Percentiles rank a stretch among this genome's conserved stretches.
Evolutionary conservation across 2,888 invertebrate genomes (phyloP).

Genomic region (Cordilura impudica): DNA sequence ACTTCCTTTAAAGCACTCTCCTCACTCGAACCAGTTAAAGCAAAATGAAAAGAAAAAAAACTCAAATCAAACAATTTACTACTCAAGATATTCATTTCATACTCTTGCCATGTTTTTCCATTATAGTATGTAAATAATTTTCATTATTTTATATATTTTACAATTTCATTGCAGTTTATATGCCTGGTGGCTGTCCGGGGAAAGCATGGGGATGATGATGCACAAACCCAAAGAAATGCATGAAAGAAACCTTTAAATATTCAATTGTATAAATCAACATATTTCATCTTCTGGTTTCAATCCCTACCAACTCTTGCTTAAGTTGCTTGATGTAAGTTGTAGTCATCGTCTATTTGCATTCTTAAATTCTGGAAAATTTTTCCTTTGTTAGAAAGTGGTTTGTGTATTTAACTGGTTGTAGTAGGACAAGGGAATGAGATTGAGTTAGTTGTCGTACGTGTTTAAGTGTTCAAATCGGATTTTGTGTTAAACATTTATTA

Average conservation of each 20-base stretch:
- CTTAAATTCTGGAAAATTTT: constrained; percentile 36
- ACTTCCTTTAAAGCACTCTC: constrained; percentile 19
- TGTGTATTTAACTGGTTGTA: constrained; percentile 2
- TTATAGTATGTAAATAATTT: constrained; percentile 49
- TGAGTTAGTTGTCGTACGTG: constrained; percentile 42
- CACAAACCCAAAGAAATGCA: neutral
- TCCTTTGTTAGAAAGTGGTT: constrained; percentile 44
- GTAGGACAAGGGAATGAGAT: constrained; percentile 8
- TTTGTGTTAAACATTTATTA: constrained; percentile 41
- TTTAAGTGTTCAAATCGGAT: constrained; percentile 52
- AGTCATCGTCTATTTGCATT: neutral
- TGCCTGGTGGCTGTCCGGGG: no score
- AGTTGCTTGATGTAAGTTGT: constrained; percentile 11
- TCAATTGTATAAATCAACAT: constrained; percentile 56
- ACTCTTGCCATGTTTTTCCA: constrained; percentile 7
- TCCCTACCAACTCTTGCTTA: neutral
- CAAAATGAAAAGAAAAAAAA: neutral
- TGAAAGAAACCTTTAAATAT: constrained; percentile 48
- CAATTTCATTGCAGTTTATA: constrained; percentile 14
- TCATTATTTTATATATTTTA: constrained; percentile 23
- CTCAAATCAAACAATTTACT: constrained; percentile 11
- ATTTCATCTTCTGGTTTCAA: constrained; percentile 30
- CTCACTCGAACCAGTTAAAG: neutral
- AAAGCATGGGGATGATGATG: neutral
- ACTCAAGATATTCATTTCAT: neutral